Base-by-base conservation (phyloP, 2,797 vertebrate genomes). In the Psittacula echo region DNA sequence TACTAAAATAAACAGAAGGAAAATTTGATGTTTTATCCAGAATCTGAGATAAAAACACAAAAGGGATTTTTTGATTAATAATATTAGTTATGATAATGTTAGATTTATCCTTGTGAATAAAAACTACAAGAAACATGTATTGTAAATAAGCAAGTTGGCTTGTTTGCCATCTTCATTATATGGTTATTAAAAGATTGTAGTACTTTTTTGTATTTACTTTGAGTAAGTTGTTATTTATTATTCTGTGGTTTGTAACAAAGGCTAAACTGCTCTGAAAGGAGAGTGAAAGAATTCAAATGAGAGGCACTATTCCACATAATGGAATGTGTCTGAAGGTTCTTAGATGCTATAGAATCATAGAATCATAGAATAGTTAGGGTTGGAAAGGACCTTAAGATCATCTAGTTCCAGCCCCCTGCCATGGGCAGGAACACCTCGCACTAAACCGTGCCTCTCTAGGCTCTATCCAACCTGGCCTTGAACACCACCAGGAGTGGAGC, bases 1-100 rank as follows among this genome's bases (percentile, higher is more conserved):
- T 21, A 47, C 70, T 95, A 95, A 97, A 96, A 94, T 95, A 97
- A 97, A 95, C 65, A 96, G 81, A 94, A 92, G 65, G 7, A 81
- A 5, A 54, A 22, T 75, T 80, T 54, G 48, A 11, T 66, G 27
- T 95, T 96, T 96, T 84, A 47, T 27, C 37, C 45, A 80, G 87
- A 86, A 83, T 18, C 17, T 66, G 56, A 87, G 32, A 85, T 74
- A 78, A 94, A 92, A 44, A 71, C 53, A 75, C 7, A 4, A 85
- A 84, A 93, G 30, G 47, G 32, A 72, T 94, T 90, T 89, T 56
- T 62, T 37, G 7, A 93, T 67, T 58, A 94, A 95, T 88, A 53
- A 71, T 34, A 2, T 70, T 90, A 39, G 41, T 92, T 93, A 84
- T 7, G 50, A 77, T 94, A 83, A 90, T 88, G 91, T 94, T 81